Evolutionary conservation across 2,113 vertebrate genomes (phyloP).

Genomic region (Hemiscyllium ocellatum): DNA sequence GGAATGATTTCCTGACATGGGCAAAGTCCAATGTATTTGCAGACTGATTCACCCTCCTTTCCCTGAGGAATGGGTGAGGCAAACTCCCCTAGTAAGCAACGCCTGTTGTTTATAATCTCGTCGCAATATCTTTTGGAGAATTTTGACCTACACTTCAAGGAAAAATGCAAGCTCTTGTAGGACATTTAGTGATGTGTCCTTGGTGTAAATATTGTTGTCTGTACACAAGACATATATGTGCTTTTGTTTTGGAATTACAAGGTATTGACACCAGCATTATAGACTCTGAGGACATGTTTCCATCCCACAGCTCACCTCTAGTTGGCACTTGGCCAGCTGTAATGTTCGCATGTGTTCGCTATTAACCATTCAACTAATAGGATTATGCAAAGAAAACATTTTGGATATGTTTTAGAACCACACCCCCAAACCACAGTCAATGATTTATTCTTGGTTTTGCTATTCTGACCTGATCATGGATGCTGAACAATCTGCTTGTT

Average conservation of each 20-base stretch:
- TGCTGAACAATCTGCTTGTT: not conserved
- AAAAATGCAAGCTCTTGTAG: no score
- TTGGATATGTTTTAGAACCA: not conserved
- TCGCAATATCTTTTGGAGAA: not conserved
- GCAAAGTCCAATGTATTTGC: not conserved
- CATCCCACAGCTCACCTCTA: not conserved
- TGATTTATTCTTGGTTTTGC: not conserved
- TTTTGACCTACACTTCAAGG: not conserved
- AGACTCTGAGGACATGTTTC: not conserved
- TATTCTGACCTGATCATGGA: not conserved
- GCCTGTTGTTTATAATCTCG: not conserved
- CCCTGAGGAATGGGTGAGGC: not conserved
- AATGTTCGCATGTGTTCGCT: not conserved
- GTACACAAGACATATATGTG: slow-evolving; percentile 5
- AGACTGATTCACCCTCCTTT: not conserved
- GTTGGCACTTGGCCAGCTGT: not conserved
- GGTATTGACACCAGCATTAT: not conserved
- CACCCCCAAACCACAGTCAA: not conserved
- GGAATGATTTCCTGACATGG: not conserved
- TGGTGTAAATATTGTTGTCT: not conserved
- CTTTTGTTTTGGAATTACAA: slow-evolving; percentile 8
- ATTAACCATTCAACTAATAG: not conserved
- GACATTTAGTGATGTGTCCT: not conserved
- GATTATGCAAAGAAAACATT: not conserved
- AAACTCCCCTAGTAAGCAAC: not conserved